Evolutionary conservation across 92 coral and sea anemone genomes (phyloP), one percentile per base, ranked within the genome.

Genomic region (Anthopleura xanthogrammica): DNA sequence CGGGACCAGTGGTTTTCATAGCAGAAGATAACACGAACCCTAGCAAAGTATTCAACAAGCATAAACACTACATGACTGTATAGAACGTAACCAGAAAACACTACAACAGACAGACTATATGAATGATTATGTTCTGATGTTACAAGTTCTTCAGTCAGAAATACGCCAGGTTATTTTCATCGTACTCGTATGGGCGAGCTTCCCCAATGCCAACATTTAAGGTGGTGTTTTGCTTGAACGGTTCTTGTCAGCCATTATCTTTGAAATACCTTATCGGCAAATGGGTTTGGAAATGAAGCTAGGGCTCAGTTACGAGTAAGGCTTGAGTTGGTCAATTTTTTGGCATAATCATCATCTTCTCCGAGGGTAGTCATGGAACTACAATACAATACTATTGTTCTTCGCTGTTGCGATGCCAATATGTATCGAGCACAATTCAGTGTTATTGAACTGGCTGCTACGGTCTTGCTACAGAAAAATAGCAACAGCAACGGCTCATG

Each of bases 1-100:
- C 78, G 92, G 87, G 42, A 81, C 85, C 3, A 54, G 20, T 41
- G 90, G 92, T 22, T 89, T 89, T 77, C 83, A 84, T n/a, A 73
- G 52, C 58, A 82, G 75, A 52, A 75, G 92, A 86, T 89, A 85
- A 89, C 56, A 24, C 36, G 56, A 46, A 46, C 64, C 22, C 13
- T 14, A 58, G n/a, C 64, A 58, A 58, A 58, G 19, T 46, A 58
- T 19, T 58, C 19, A 58, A 14, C 64, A 58, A 58, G 19, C 64
- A 58, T 58, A 12, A 14, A 19, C 64, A 58, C 17, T n/a, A 58
- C 64, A 58, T 58, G 17, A 46, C 9, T 9, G 50, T 58, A 58
- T 58, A 58, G 64, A 11, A 58, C 64, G n/a, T 19, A 58, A 46
- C 17, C 13, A 58, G 64, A 58, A 19, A 29, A 29, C 36, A 29